Evolutionary conservation across 2,113 vertebrate species (phyloP), one percentile per base, ranked within the genome.

Genomic region (Orcinus orca): DNA sequence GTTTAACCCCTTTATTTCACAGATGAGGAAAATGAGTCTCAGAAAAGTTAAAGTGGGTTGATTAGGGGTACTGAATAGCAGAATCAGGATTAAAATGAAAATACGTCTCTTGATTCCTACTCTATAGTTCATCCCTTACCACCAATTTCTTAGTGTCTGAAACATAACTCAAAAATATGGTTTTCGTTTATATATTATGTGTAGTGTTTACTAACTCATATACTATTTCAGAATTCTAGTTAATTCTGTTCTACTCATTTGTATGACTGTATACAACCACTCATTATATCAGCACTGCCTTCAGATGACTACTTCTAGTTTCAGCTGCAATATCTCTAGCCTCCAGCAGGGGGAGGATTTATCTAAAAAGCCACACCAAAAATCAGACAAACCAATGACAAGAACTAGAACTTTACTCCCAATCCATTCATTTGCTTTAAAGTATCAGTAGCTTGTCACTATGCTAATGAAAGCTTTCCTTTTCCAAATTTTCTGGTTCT

Each of bases 311-410:
- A 55, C 21, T 77, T 6, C 38, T 44, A 91, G 33, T 93, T 97
- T 55, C 31, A 92, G 86, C 20, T 95, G 89, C 74, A 94, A 77
- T 96, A 82, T 65, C 84, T 55, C 70, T n/a, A 88, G 29, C 5
- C 41, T 93, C 94, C 88, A 92, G 77, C 3, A 97, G 41, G 94
- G 90, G 68, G 94, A 94, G 81, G 90, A 68, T n/a, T 60, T 82
- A 23, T 92, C 91, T 29, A 82, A 97, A 90, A 92, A 87, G 13
- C 47, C n/a, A 97, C 4, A 92, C 6, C 65, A 71, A 65, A 94
- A 84, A 65, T 17, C 86, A 79, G 41, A 82, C 12, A 87, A 80
- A 58, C 50, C 21, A 68, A 26, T 25, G 23, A 50, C 21, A 44
- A 76, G 44, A 76, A 77, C 11, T 36, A 90, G 21, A 94, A 89